Conservation (phyloP, 2,888 invertebrate genomes). For the Beris morrisii region DNA sequence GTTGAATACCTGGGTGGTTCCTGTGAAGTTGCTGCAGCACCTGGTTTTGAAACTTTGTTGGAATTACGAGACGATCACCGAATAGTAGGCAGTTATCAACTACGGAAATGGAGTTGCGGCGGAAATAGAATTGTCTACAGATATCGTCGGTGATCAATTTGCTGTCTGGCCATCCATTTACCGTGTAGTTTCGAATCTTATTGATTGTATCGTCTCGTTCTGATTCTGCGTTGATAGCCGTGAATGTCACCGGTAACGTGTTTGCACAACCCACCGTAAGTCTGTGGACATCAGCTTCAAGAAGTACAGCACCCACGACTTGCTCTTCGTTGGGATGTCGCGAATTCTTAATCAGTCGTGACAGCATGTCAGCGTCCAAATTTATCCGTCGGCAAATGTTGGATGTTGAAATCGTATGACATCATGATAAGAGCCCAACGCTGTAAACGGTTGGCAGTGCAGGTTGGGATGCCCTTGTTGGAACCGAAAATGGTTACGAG, state of each 20-base stretch:
- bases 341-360: conserved; percentile 33
- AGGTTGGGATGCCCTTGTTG: conserved; percentile 41
- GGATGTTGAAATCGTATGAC: conserved; percentile 42
- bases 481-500: conserved; percentile 46
- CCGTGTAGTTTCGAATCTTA: neutral
- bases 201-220: neutral
- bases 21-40: conserved; percentile 42
- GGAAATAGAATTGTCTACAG: conserved; percentile 9
- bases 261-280: neutral
- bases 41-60: conserved; percentile 30
- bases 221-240: neutral
- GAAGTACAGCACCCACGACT: neutral
- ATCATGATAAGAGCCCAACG: conserved; percentile 41
- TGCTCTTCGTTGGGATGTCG: neutral
- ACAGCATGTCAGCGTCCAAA: conserved; percentile 41
- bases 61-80: conserved; percentile 34
- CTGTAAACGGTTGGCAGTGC: conserved; percentile 41
- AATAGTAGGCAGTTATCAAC: conserved; percentile 32
- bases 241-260: neutral
- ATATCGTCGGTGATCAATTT: neutral
- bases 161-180: too few species aligned
- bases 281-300: neutral
- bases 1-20: conserved; percentile 43
- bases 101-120: neutral
- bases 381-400: conserved; percentile 40